Conservation (phyloP, 2,888 invertebrate species). For the Epinotia brunnichana region DNA sequence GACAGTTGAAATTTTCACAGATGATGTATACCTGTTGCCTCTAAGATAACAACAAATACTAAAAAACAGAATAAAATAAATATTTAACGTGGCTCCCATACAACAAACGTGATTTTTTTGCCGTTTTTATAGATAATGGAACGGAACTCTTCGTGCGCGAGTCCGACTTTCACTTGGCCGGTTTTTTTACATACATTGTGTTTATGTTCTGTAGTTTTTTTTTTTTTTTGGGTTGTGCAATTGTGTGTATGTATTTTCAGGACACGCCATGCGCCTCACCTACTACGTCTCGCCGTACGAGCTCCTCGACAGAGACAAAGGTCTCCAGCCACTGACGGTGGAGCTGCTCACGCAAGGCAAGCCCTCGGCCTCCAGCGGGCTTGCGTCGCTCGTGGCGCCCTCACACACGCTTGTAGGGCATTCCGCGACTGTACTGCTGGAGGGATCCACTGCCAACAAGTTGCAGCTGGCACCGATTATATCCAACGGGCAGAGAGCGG, state of each 20-base stretch:
- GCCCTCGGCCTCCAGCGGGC: slow-evolving; percentile 64
- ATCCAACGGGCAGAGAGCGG: slow-evolving; percentile 86
- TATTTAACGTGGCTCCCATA: too few relatives aligned
- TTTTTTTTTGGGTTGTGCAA: too few relatives aligned
- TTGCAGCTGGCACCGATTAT: slow-evolving; percentile 89
- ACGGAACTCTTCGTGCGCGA: too few relatives aligned
- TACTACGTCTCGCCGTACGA: slow-evolving; percentile 98
- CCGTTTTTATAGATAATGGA: too few relatives aligned
- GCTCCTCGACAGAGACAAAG: slow-evolving; percentile 90
- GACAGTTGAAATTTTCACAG: too few relatives aligned
- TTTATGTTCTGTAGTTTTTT: too few relatives aligned
- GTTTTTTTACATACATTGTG: too few relatives aligned
- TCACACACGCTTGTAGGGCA: slow-evolving; percentile 88
- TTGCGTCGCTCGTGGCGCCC: slow-evolving; percentile 72
- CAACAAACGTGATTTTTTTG: too few relatives aligned
- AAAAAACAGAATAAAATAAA: too few relatives aligned
- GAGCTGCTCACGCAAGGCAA: slow-evolving; percentile 86
- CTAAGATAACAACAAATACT: too few relatives aligned
- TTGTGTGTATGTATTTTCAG: slow-evolving; percentile 65
- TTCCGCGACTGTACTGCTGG: slow-evolving; percentile 94
- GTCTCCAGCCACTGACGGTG: slow-evolving; percentile 88
- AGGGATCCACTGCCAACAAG: slow-evolving; percentile 93
- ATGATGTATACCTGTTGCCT: too few relatives aligned
- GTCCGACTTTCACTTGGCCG: too few relatives aligned
- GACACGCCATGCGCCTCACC: slow-evolving; percentile 96